Conservation (phyloP, 2,113 vertebrate species). For the Verasper variegatus region DNA sequence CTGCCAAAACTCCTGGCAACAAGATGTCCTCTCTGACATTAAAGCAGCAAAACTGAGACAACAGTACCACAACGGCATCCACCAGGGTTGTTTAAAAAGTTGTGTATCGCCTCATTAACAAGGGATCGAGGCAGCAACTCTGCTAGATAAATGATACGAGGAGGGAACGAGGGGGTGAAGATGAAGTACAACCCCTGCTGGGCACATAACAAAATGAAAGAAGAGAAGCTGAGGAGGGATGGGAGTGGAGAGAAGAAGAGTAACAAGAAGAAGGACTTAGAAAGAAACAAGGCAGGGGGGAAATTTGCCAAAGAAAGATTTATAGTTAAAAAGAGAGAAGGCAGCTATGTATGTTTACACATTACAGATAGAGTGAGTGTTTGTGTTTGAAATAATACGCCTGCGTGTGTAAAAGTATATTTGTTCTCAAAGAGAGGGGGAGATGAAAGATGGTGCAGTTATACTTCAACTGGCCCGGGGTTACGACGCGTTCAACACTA, state of each 20-base stretch:
- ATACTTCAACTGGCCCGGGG: conserved; percentile 19
- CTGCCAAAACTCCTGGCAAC: conserved; percentile 44
- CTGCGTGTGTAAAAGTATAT: background rate
- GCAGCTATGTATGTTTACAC: background rate
- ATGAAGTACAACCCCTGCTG: conserved; percentile 53
- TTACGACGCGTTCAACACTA: conserved; percentile 21
- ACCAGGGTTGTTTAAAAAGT: conserved; percentile 19
- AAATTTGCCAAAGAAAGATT: background rate
- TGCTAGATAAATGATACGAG: conserved; percentile 25
- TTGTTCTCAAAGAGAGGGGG: conserved; percentile 17
- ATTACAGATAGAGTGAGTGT: conserved; percentile 3
- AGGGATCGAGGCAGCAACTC: background rate
- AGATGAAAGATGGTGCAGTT: conserved; percentile 28
- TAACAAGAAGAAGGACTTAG: background rate
- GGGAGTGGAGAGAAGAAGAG: background rate
- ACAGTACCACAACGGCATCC: background rate
- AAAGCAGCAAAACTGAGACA: background rate
- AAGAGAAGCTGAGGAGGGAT: background rate
- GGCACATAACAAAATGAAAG: conserved; percentile 30
- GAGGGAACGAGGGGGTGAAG: background rate
- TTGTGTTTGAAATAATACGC: conserved; percentile 9
- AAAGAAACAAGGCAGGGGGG: background rate
- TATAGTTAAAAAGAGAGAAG: background rate
- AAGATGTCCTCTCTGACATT: conserved; percentile 15
- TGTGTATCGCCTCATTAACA: background rate